These are phyloP conservation scores for Solenopsis invicta DNA, from an alignment of 1,140 invertebrate species.

Conservation along the genomic window DNA sequence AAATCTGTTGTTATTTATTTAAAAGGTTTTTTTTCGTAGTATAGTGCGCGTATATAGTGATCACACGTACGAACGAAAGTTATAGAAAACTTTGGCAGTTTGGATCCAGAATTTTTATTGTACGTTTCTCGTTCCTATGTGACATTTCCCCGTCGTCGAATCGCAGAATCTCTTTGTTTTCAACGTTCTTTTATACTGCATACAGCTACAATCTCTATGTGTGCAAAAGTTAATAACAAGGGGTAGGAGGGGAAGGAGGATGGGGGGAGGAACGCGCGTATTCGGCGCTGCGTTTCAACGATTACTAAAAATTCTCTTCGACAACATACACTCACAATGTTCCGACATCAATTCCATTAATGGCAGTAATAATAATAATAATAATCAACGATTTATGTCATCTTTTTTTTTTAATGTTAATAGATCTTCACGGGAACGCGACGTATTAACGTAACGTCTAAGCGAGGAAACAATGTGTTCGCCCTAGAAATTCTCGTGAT, in stretches of 20 bases:
- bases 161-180: slow-evolving; percentile 19
- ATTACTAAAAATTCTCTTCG: slow-evolving; percentile 65
- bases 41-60: slow-evolving; percentile 41
- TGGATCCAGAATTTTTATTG: slow-evolving; percentile 59
- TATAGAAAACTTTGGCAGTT: slow-evolving; percentile 66
- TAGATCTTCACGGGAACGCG: slow-evolving; percentile 55
- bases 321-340: slow-evolving; percentile 72
- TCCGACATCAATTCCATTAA: slow-evolving; percentile 85
- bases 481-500: slow-evolving; percentile 69
- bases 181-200: background rate
- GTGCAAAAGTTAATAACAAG: slow-evolving; percentile 69
- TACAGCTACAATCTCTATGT: slow-evolving; percentile 50
- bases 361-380: slow-evolving; percentile 81
- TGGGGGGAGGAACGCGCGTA: slow-evolving; percentile 20
- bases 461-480: slow-evolving; percentile 68
- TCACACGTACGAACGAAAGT: slow-evolving; percentile 60
- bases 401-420: slow-evolving; percentile 57
- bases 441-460: slow-evolving; percentile 69
- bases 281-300: slow-evolving; percentile 54
- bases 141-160: slow-evolving; percentile 12
- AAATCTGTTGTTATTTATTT: slow-evolving; percentile 24
- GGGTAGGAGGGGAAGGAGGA: background rate
- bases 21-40: slow-evolving; percentile 32
- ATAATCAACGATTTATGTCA: slow-evolving; percentile 65
- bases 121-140: slow-evolving; percentile 30